Evolutionary conservation across 2,797 vertebrate species (phyloP).

Genomic region (Rhynchonycteris naso): DNA sequence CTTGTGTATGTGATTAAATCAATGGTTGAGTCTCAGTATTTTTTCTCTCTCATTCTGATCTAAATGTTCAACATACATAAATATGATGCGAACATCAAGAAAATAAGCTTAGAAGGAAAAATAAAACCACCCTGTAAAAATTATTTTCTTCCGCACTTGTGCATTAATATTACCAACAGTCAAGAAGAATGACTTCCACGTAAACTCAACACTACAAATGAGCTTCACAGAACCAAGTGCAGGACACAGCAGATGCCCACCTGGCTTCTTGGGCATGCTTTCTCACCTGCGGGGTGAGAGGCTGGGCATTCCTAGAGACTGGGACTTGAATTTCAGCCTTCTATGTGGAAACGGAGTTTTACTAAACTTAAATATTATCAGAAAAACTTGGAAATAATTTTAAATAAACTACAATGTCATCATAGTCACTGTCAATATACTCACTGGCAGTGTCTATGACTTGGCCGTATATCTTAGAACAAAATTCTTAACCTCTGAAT

Average conservation of each 20-base stretch:
- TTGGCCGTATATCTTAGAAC: not conserved
- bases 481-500: conserved; percentile 36
- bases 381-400: not conserved
- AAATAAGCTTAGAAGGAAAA: not conserved
- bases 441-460: not conserved
- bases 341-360: not conserved
- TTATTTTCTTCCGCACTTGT: not conserved
- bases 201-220: not conserved
- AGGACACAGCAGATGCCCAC: not conserved
- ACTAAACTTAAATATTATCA: not conserved
- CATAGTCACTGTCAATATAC: not conserved
- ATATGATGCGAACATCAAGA: not conserved
- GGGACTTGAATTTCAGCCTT: not conserved
- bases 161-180: not conserved
- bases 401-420: not conserved
- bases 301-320: not conserved
- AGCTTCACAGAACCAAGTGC: not conserved
- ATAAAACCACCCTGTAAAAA: not conserved
- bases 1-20: not conserved
- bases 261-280: not conserved
- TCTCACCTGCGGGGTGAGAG: not conserved
- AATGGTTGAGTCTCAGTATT: not conserved
- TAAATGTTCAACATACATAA: not conserved
- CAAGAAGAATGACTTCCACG: not conserved
- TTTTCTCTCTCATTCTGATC: not conserved